Conservation (phyloP, 1,140 invertebrate genomes). For the Leptopilina boulardi region DNA sequence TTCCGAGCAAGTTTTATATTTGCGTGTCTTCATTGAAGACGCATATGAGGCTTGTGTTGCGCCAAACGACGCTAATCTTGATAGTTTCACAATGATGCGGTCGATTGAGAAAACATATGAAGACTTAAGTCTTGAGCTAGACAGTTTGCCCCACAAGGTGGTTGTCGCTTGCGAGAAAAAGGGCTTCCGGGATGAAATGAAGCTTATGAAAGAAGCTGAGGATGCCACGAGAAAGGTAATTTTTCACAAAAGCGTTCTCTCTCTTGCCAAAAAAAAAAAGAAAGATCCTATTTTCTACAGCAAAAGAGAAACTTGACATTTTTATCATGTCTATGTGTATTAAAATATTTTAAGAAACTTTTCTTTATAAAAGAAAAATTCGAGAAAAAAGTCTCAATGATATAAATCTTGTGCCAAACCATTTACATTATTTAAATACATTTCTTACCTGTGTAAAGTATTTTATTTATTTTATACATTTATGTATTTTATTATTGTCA, state of each 20-base stretch:
- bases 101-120: slow-evolving; percentile 80
- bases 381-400: too few relatives aligned
- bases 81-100: slow-evolving; percentile 78
- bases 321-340: too few relatives aligned
- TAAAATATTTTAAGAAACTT: too few relatives aligned
- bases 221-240: slow-evolving; percentile 79
- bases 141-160: slow-evolving; percentile 78
- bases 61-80: slow-evolving; percentile 76
- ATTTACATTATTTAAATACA: too few relatives aligned
- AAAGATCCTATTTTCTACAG: too few relatives aligned
- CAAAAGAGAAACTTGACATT: too few relatives aligned
- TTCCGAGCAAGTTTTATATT: slow-evolving; percentile 77
- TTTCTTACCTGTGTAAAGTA: too few relatives aligned
- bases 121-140: slow-evolving; percentile 77
- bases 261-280: too few relatives aligned
- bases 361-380: too few relatives aligned
- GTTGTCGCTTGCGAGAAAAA: slow-evolving; percentile 77
- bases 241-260: slow-evolving; percentile 19
- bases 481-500: too few relatives aligned
- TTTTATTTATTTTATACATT: too few relatives aligned
- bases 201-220: slow-evolving; percentile 77
- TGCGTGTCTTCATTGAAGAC: slow-evolving; percentile 80
- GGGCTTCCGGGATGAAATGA: slow-evolving; percentile 78
- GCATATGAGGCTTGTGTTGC: slow-evolving; percentile 80
- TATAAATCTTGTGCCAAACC: too few relatives aligned